Conservation (phyloP, 2,888 invertebrate genomes). For the Brassicogethes aeneus region DNA sequence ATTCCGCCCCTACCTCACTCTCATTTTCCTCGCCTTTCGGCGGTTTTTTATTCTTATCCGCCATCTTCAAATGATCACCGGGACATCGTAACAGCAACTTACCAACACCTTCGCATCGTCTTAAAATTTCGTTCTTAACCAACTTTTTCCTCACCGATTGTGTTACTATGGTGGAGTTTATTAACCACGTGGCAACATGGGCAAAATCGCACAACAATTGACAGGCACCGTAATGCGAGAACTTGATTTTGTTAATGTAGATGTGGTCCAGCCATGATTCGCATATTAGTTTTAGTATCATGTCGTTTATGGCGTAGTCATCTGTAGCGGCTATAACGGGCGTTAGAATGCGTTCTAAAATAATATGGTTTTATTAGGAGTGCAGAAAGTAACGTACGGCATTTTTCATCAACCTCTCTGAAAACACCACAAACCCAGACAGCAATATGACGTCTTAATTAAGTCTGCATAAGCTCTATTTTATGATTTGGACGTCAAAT, state of each 20-base stretch:
- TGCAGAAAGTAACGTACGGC: no score
- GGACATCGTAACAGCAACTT: conserved; percentile 69
- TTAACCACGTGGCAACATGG: conserved; percentile 68
- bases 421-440: conserved; percentile 2
- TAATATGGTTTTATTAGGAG: no score
- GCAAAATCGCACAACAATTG: conserved; percentile 77
- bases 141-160: conserved; percentile 48
- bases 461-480: no score
- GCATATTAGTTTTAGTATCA: conserved; percentile 73
- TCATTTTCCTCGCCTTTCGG: not conserved
- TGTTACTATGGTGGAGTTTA: conserved; percentile 49
- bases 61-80: conserved; percentile 76
- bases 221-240: conserved; percentile 69
- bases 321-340: conserved; percentile 72
- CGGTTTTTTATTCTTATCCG: conserved; percentile 28
- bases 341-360: conserved; percentile 61
- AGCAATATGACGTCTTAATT: no score
- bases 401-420: not conserved
- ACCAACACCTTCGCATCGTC: conserved; percentile 80
- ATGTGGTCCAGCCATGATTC: conserved; percentile 85
- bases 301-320: conserved; percentile 63
- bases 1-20: conserved; percentile 39
- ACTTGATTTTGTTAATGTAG: conserved; percentile 71
- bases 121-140: conserved; percentile 54
- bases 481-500: no score